phyloP scores from a whole-genome alignment of 2,113 vertebrate genomes.

The Ardeotis arabs region DNA sequence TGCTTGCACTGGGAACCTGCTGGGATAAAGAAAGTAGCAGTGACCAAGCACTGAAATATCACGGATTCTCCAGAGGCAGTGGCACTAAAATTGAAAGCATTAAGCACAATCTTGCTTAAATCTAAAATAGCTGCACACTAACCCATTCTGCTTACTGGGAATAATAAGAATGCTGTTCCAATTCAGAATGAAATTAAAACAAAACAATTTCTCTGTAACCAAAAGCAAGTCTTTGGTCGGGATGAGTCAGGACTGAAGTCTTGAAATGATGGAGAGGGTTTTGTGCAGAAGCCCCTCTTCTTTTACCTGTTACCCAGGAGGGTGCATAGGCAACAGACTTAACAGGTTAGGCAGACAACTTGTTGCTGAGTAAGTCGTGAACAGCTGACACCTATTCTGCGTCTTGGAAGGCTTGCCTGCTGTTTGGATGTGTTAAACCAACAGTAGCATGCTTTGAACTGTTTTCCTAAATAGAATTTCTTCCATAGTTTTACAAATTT shows the following conservation, averaged over 20 bases:
- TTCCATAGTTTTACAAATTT: background rate
- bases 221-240: background rate
- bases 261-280: background rate
- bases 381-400: background rate
- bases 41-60: slow-evolving; percentile 8
- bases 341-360: background rate
- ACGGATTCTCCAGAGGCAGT: background rate
- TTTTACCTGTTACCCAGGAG: background rate
- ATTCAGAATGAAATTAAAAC: slow-evolving; percentile 23
- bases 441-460: background rate
- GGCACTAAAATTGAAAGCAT: background rate
- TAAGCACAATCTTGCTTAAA: background rate
- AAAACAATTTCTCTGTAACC: background rate
- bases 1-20: background rate
- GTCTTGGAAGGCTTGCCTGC: background rate
- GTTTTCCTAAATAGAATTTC: background rate
- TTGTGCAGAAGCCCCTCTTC: background rate
- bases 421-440: background rate
- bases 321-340: background rate
- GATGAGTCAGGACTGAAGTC: background rate
- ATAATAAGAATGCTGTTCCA: background rate
- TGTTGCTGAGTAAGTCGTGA: background rate
- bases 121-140: background rate
- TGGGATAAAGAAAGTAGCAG: slow-evolving; percentile 1
- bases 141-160: background rate